Base-by-base conservation (phyloP, 2,888 invertebrate genomes). In the Lycophotia porphyrea region DNA sequence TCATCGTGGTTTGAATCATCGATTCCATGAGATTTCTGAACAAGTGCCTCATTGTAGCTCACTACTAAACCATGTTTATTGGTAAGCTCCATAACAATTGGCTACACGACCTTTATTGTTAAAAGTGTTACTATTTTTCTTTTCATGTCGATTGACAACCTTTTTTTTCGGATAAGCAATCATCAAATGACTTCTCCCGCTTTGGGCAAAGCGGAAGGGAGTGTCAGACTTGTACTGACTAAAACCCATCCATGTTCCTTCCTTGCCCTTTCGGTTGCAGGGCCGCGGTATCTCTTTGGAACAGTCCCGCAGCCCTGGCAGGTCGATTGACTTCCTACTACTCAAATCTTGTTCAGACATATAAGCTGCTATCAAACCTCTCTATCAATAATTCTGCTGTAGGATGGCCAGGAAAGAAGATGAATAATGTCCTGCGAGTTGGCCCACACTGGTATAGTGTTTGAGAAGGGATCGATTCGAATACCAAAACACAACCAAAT, bases 1-100 rank as follows among this genome's bases (percentile, higher is more conserved):
- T 79, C 5, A 42, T 49, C 11, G 34, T 24, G n/a, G 36, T 70
- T 69, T 52, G n/a, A 44, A 44, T 72, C 44, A 79, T 47, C 13
- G n/a, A 79, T 39, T 39, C 21, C 21, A 44, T 52, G 49, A 44
- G 27, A 69, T 31, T 78, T n/a, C 18, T 24, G 18, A 55, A 36
- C 42, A 21, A 47, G 66, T 61, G 34, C 27, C 21, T 52, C 27
- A 47, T 24, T 58, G 21, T 44, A 44, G 47, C 1, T 49, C 27
- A 18, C 9, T 65, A 64, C 39, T 18, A 34, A 18, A 39, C 15
- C n/a, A 21, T 27, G 0, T 21, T 31, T 47, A 11, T 47, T 68
- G n/a, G 15, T 24, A 55, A 67, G 13, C 24, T 31, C 52, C 24
- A 49, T 15, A 61, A 60, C 2, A 75, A 47, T 47, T 74, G 5